Percentiles rank a stretch among this genome's conserved stretches.
These are phyloP conservation scores for Trissoscelio sp. DNA, from an alignment of 2,888 invertebrate genomes.

Conservation along the genomic window DNA sequence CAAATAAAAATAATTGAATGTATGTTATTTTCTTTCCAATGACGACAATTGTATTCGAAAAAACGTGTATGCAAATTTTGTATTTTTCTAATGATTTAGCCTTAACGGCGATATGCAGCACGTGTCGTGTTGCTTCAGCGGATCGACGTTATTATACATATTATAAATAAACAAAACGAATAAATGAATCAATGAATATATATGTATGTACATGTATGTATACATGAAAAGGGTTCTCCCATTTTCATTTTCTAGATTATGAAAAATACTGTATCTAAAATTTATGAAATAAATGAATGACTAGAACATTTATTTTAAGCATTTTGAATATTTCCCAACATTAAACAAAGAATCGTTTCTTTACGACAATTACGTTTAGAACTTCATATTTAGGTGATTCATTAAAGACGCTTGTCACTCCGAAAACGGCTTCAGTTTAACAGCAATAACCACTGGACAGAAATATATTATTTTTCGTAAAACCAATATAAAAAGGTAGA, in stretches of 20 bases:
- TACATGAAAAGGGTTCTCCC: slow-evolving; percentile 69
- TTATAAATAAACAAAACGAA: slow-evolving; percentile 67
- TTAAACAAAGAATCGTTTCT: too few species aligned
- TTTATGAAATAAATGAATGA: slow-evolving; percentile 82
- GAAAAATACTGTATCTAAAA: slow-evolving; percentile 79
- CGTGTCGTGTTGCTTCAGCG: slow-evolving; percentile 62
- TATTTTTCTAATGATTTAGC: slow-evolving; percentile 82
- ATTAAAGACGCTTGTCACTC: too few species aligned
- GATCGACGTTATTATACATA: slow-evolving; percentile 72
- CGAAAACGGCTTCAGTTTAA: too few species aligned
- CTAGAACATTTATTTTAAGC: slow-evolving; percentile 78
- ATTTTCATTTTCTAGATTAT: slow-evolving; percentile 72
- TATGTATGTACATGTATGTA: slow-evolving; percentile 70
- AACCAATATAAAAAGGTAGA: too few species aligned
- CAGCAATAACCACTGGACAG: too few species aligned
- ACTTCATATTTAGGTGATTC: too few species aligned
- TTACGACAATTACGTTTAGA: too few species aligned
- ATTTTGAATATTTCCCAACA: too few species aligned
- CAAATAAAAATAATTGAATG: not conserved
- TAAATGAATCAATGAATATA: slow-evolving; percentile 59
- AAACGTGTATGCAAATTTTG: slow-evolving; percentile 76
- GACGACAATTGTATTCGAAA: slow-evolving; percentile 26
- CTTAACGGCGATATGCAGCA: slow-evolving; percentile 61
- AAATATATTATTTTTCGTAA: too few species aligned
- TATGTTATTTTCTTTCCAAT: not conserved